These are phyloP conservation scores for Chionoecetes opilio DNA, from an alignment of 1,140 invertebrate genomes.

Conservation along the genomic window DNA sequence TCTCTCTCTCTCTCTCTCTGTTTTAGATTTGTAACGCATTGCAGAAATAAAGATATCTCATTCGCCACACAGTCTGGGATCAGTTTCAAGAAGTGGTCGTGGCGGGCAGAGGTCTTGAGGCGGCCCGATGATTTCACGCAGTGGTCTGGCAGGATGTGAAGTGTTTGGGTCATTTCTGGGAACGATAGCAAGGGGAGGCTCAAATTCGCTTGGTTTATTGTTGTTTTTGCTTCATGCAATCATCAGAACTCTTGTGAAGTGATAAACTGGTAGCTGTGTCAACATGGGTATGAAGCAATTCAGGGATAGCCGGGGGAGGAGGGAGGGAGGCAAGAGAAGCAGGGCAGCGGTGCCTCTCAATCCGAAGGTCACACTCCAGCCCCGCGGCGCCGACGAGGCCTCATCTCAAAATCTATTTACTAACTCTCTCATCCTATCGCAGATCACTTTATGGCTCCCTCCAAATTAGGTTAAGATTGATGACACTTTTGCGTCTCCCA, in stretches of 20 bases:
- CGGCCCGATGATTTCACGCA: background rate
- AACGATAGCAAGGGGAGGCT: background rate
- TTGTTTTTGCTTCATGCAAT: background rate
- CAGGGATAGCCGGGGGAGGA: background rate
- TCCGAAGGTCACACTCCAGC: background rate
- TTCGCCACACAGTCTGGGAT: background rate
- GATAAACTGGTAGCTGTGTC: background rate
- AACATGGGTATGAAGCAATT: background rate
- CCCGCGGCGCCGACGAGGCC: background rate
- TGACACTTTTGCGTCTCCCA: slow-evolving; percentile 69
- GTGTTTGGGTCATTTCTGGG: background rate
- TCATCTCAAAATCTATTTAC: slow-evolving; percentile 72
- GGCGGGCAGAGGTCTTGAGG: background rate
- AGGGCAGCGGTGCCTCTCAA: background rate
- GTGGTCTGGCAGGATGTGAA: background rate
- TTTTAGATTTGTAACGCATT: no score
- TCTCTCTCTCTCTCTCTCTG: background rate
- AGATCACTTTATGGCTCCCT: slow-evolving; percentile 55
- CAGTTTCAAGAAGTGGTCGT: background rate
- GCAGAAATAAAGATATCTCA: background rate
- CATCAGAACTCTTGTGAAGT: background rate
- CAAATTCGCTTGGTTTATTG: background rate
- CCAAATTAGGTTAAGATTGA: slow-evolving; percentile 76
- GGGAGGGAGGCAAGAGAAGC: background rate
- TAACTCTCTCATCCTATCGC: slow-evolving; percentile 36